These are phyloP conservation scores for Calypte anna DNA, from an alignment of 2,113 vertebrate species.

Conservation along the genomic window DNA sequence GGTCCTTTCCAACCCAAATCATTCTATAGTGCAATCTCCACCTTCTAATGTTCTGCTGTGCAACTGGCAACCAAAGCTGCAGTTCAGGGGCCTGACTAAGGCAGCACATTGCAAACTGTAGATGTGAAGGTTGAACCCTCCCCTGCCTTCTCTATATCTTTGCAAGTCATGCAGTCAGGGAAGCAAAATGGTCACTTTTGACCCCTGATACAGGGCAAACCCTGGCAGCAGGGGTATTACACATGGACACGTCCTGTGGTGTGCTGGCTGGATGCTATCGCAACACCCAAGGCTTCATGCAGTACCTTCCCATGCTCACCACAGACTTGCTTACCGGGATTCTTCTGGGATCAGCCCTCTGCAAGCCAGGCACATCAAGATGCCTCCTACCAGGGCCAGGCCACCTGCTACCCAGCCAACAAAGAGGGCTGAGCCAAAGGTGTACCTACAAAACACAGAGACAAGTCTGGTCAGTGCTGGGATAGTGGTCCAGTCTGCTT, in stretches of 20 bases:
- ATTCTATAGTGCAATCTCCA: neutral
- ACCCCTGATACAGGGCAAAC: neutral
- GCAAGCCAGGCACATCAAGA: constrained; percentile 90
- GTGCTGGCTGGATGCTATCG: neutral
- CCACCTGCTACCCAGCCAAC: constrained; percentile 91
- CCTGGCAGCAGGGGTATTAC: neutral
- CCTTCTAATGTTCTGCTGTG: neutral
- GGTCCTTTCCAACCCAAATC: too few relatives aligned
- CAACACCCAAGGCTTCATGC: neutral
- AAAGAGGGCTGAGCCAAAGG: constrained; percentile 89
- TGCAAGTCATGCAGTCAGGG: neutral
- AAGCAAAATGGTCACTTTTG: neutral
- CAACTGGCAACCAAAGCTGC: neutral
- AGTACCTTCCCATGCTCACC: neutral
- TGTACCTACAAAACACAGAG: constrained; percentile 80
- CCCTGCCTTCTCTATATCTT: neutral
- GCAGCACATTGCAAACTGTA: neutral
- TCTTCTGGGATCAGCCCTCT: constrained; percentile 82
- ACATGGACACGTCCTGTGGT: neutral
- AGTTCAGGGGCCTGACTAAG: neutral
- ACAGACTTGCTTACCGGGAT: constrained; percentile 75
- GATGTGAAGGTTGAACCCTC: neutral
- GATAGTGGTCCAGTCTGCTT: neutral
- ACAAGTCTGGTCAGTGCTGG: neutral
- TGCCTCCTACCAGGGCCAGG: constrained; percentile 82